Percentiles rank a stretch among this genome's conserved stretches.
Conservation (phyloP, 2,797 vertebrate genomes). For the Emys orbicularis region DNA sequence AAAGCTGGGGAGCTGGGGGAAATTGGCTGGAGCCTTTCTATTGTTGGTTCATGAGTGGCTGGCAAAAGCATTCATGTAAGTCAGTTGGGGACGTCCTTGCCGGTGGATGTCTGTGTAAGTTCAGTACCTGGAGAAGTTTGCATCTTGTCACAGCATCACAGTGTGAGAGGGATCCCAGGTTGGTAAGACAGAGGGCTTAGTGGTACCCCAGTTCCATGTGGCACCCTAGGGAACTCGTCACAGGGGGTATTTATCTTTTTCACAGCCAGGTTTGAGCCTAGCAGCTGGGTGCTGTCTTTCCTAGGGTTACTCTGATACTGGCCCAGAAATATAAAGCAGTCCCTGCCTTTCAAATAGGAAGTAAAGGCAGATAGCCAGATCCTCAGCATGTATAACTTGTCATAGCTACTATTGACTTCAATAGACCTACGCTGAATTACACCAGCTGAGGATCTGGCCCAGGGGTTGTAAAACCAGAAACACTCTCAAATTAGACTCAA, state of each 20-base stretch:
- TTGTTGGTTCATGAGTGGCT: no score
- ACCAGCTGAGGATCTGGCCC: neutral
- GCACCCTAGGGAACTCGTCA: no score
- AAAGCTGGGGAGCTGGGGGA: no score
- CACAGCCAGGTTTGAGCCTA: neutral
- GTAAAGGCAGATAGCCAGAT: neutral
- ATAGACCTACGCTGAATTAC: neutral
- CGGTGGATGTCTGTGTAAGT: no score
- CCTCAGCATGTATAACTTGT: neutral
- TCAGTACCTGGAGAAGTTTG: no score
- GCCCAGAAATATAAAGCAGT: neutral
- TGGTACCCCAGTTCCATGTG: no score
- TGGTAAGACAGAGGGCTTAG: no score
- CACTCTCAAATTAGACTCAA: neutral
- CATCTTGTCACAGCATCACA: no score
- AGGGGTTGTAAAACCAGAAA: neutral
- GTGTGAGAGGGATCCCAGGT: no score
- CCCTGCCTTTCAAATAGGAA: neutral
- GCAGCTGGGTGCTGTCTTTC: neutral
- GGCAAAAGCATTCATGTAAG: no score
- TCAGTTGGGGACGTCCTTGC: no score
- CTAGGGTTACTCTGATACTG: fast-evolving
- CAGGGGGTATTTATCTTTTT: neutral
- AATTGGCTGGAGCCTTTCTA: no score
- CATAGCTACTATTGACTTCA: neutral